Evolutionary conservation across 2,888 invertebrate genomes (phyloP).

Genomic region (Cremastobaeus sp.): DNA sequence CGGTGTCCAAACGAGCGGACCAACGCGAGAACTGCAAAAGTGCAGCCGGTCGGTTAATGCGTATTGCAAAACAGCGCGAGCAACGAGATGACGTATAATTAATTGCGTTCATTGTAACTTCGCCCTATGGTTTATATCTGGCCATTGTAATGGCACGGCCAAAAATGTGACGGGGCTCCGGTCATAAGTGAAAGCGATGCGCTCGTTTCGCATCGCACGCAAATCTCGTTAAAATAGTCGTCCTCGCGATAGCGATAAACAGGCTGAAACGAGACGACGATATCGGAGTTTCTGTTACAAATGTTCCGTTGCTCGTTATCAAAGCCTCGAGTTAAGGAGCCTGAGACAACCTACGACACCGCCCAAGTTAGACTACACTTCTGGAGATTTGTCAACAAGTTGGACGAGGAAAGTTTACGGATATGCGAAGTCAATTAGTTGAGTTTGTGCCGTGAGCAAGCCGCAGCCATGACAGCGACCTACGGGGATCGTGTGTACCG

Average conservation of each 20-base stretch:
- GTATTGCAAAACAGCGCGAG: conserved; percentile 22
- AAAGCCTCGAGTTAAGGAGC: conserved; percentile 44
- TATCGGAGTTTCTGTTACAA: conserved; percentile 48
- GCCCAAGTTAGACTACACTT: conserved; percentile 47
- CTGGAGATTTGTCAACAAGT: conserved; percentile 59
- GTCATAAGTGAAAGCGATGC: conserved; percentile 26
- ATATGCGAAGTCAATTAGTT: conserved; percentile 56
- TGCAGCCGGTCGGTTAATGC: conserved; percentile 35
- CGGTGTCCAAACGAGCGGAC: conserved; percentile 22
- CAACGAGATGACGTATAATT: conserved; percentile 24
- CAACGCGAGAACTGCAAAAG: conserved; percentile 25
- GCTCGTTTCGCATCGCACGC: conserved; percentile 8
- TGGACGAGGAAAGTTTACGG: conserved; percentile 51
- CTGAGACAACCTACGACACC: conserved; percentile 44
- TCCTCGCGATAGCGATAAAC: conserved; percentile 30
- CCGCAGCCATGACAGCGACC: conserved; percentile 13
- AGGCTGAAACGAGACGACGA: conserved; percentile 35
- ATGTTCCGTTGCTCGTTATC: conserved; percentile 50
- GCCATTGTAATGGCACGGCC: conserved; percentile 22
- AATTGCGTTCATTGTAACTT: conserved; percentile 46
- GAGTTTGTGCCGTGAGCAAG: conserved; percentile 40
- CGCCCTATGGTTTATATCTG: conserved; percentile 33
- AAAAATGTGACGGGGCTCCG: conserved; percentile 21
- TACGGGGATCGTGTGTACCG: conserved; percentile 26
- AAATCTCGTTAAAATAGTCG: conserved; percentile 30